Evolutionary conservation across 2,888 invertebrate genomes (phyloP), one percentile per base, ranked within the genome.

Genomic region (Oscheius sp.): DNA sequence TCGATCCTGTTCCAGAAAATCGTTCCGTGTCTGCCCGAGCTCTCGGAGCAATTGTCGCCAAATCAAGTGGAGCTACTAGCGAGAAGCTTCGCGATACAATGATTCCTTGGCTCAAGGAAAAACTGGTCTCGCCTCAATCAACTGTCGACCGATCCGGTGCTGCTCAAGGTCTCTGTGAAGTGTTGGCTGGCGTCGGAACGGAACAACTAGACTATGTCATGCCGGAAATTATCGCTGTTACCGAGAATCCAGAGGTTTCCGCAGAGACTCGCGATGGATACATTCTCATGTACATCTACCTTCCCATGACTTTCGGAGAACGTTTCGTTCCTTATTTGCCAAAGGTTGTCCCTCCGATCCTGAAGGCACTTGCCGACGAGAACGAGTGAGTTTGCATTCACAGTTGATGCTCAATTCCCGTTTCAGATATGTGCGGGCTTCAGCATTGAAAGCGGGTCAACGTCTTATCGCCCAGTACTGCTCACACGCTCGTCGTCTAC

Each of bases 281-380:
- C 91, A 96, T 99, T 79, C 96, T 99, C 96, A 96, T 99, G 95
- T 99, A 97, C 90, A 98, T 99, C 89, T 99, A 98, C 91, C 94
- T 99, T 93, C 99, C 99, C 2, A 94, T 94, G 77, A 96, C 96
- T 11, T 98, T 99, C 91, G 95, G 95, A 5, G 93, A 94, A 80
- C 95, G 96, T 89, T 99, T 99, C 91, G 94, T 94, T 1, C 95
- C 94, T 0, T 99, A 97, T 91, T 94, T 97, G 88, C 94, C 96
- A 0, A 95, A 95, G 90, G 97, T 99, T 86, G 95, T 99, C 87
- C 96, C 95, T 90, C 96, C 97, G 1, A 96, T 99, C 83, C 92
- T 99, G 48, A 95, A 96, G 92, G 98, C 97, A 0, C 91, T 99
- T 72, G 97, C 99, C 3, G 99, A 99, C 91, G 99, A 99, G 91